phyloP scores from a whole-genome alignment of 2,113 vertebrate species.

The Agapornis roseicollis region DNA sequence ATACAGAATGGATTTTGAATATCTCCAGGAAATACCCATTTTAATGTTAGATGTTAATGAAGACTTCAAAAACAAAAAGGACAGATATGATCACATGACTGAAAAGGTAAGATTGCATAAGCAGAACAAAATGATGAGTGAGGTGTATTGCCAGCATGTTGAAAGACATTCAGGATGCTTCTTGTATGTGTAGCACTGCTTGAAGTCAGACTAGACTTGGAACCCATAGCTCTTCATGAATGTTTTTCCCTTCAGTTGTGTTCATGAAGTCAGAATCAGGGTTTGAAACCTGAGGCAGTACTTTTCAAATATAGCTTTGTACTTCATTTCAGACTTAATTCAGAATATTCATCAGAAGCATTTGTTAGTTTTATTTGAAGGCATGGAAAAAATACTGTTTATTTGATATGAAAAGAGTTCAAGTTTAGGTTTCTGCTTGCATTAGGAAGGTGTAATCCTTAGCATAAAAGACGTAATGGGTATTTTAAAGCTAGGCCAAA shows the following conservation, averaged over 20 bases:
- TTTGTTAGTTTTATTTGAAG: background rate
- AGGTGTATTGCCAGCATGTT: background rate
- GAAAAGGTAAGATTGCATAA: slow-evolving; percentile 83
- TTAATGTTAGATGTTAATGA: slow-evolving; percentile 89
- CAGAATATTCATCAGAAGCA: background rate
- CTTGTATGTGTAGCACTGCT: background rate
- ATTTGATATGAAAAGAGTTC: background rate
- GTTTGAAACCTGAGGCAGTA: background rate
- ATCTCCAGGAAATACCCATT: slow-evolving; percentile 83
- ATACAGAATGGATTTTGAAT: slow-evolving; percentile 85
- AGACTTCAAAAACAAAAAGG: slow-evolving; percentile 80
- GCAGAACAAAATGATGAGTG: background rate
- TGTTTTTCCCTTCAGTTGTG: background rate
- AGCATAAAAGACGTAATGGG: background rate
- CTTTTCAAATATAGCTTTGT: background rate
- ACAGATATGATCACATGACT: slow-evolving; percentile 78
- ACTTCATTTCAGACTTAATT: background rate
- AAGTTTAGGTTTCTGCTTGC: background rate
- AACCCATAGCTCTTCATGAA: background rate
- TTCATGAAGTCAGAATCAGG: background rate
- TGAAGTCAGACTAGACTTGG: background rate
- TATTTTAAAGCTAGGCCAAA: background rate
- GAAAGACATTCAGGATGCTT: background rate
- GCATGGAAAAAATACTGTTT: background rate
- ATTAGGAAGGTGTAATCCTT: background rate